Base-by-base conservation (phyloP, 2,113 vertebrate species). In the Thomomys bottae region DNA sequence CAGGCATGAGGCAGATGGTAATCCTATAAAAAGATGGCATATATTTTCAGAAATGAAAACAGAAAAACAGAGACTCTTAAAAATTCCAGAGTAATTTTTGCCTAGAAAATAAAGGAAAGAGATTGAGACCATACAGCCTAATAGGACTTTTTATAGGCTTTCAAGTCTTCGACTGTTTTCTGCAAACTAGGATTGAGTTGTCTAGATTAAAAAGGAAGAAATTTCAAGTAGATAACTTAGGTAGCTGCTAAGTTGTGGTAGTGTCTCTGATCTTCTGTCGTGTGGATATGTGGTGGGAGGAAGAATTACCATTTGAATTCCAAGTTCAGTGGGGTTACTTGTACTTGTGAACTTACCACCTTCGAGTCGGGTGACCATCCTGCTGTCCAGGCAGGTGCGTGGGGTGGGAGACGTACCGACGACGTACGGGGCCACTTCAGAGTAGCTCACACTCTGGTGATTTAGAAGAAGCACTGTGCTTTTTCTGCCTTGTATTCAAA, bases 1-100 rank as follows among this genome's bases (percentile, higher is more conserved):
- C 67, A 75, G 45, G 90, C 90, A 80, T 24, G 59, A 89, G 78
- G 89, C 95, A 97, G 96, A 95, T 96, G 93, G 94, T 77, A 83
- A 84, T 67, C 45, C 94, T 94, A 94, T 94, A 95, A 96, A 95
- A 96, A 96, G 94, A 96, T 88, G 82, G 42, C 84, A 71, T 94
- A 24, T 97, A 96, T 95, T 94, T 97, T 96, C 94, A 87, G 93
- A 96, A 87, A 70, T 93, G 87, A 85, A 96, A 92, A 95, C 90
- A 96, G 94, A 90, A 95, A 96, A 96, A 94, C 87, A 95, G 92
- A 95, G 90, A 92, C 54, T 93, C 88, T 92, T 89, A 94, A 92
- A 87, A 91, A 92, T 87, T 93, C 34, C 68, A 90, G 93, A 71
- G 89, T 91, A 71, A 90, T 92, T 70, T 95, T 94, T 93, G 89